Base-by-base conservation (phyloP, 2,797 vertebrate species). In the Clarias platycephalus region DNA sequence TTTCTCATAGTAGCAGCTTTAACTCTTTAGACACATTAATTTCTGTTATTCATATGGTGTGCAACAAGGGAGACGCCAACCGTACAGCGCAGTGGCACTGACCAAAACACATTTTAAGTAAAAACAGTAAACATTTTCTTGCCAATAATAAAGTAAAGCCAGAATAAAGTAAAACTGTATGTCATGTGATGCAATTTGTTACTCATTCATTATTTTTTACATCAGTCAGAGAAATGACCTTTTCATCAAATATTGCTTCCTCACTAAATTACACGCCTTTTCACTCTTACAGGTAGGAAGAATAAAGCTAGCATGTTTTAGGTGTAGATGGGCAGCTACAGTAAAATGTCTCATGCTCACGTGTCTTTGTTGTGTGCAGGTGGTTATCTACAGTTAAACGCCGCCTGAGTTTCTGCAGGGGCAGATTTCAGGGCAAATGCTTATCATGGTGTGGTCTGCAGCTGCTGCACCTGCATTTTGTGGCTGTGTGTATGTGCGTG, bases 351-450 rank as follows among this genome's bases (percentile, higher is more conserved):
- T 62, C 34, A 7, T 1, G 5, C 24, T 71, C 1, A 34, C 37
- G 26, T 62, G 55, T 53, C 22, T 77, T 5, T 13, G 28, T n/a
- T 44, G 37, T 8, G 2, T 49, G n/a, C 60, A 49, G 60, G 22
- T 63, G 60, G 15, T 26, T 79, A 62, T 70, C 26, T 64, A 22
- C 67, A 84, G 66, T 22, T 80, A 0, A 72, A 58, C 68, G 28
- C 40, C 7, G 58, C 15, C 5, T 71, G 28, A 5, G 34, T 28
- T 28, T 66, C 22, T 49, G 49, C 3, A 26, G 22, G 44, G 75
- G 82, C 83, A 84, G 83, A 78, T 79, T 37, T 84, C 26, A 49
- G 37, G 55, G 16, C 5, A 0, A 62, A 28, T 40, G 22, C 64
- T 79, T 34, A 60, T 67, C 20, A 71, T 31, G 57, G 40, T 64